Percentiles rank a stretch among this genome's conserved stretches.
phyloP scores from a whole-genome alignment of 2,113 vertebrate species.

The Cygnus atratus region DNA sequence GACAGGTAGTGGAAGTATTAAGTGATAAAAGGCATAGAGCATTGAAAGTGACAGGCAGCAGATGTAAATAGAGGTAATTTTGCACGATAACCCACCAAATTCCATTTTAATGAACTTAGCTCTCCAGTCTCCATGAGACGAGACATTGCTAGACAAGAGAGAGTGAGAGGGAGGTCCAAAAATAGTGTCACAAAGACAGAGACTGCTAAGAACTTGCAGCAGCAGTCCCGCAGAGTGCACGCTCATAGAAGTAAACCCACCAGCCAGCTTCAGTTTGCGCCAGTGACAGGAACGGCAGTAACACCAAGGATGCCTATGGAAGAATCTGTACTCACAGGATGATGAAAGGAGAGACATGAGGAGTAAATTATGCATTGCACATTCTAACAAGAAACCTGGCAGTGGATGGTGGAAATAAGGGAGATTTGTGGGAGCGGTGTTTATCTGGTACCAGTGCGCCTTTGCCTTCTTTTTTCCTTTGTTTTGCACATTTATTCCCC shows the following conservation, averaged over 20 bases:
- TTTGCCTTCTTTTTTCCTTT: conserved; percentile 22
- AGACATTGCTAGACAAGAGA: conserved; percentile 36
- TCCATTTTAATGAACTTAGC: conserved; percentile 64
- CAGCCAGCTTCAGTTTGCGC: neutral
- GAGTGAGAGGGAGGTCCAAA: conserved; percentile 30
- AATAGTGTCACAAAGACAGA: neutral
- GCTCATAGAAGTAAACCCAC: neutral
- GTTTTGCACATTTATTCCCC: conserved; percentile 20
- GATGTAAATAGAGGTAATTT: conserved; percentile 67
- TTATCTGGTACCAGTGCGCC: neutral
- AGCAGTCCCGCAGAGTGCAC: neutral
- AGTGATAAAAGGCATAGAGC: conserved; percentile 62
- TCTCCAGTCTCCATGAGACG: neutral
- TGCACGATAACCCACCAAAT: conserved; percentile 52
- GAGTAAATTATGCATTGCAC: conserved; percentile 22
- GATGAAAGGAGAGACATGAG: neutral
- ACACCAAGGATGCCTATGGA: neutral
- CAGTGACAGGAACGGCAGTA: rapidly evolving
- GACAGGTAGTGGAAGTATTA: conserved; percentile 54
- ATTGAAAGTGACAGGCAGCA: conserved; percentile 66
- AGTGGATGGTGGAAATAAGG: neutral
- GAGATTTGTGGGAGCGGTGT: neutral
- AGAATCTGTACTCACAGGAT: conserved; percentile 13
- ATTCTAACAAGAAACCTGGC: conserved; percentile 24
- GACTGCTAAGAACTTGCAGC: conserved; percentile 25